These are phyloP conservation scores for Physocephala rufipes DNA, from an alignment of 2,888 invertebrate genomes.

Conservation along the genomic window DNA sequence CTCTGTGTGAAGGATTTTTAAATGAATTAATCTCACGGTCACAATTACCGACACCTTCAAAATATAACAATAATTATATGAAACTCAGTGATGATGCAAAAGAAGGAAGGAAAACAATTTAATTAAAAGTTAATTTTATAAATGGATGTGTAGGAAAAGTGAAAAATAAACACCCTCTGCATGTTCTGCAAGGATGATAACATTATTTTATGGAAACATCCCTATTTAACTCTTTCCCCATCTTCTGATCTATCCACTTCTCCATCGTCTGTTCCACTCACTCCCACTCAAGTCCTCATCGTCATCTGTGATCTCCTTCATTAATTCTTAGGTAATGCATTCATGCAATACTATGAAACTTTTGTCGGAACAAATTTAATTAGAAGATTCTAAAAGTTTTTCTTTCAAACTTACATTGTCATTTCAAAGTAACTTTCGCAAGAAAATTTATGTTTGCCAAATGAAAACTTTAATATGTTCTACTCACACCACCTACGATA, in stretches of 20 bases:
- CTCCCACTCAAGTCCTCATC: not conserved
- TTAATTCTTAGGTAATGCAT: not conserved
- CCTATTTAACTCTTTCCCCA: conserved; percentile 16
- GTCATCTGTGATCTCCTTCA: too few relatives aligned
- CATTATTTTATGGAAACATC: conserved; percentile 23
- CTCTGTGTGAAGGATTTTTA: too few relatives aligned
- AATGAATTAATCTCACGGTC: too few relatives aligned
- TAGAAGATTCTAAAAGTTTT: conserved; percentile 45
- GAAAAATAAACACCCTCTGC: not conserved
- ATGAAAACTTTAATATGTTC: conserved; percentile 18
- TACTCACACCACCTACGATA: too few relatives aligned
- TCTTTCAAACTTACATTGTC: conserved; percentile 35
- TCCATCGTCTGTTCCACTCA: too few relatives aligned
- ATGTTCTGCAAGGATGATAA: not conserved
- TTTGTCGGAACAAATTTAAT: conserved; percentile 41
- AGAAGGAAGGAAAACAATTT: too few relatives aligned
- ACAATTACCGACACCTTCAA: too few relatives aligned
- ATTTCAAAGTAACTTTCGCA: conserved; percentile 15
- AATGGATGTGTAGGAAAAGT: conserved; percentile 15
- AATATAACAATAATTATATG: too few relatives aligned
- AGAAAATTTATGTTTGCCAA: conserved; percentile 27
- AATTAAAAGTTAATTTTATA: conserved; percentile 29
- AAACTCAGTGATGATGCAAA: conserved; percentile 9
- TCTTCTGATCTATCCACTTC: too few relatives aligned
- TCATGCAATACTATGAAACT: too few relatives aligned